Percentiles rank a stretch among this genome's conserved stretches.
These are phyloP conservation scores for Notarius lentiginosus DNA, from an alignment of 2,113 vertebrate genomes.

Conservation along the genomic window DNA sequence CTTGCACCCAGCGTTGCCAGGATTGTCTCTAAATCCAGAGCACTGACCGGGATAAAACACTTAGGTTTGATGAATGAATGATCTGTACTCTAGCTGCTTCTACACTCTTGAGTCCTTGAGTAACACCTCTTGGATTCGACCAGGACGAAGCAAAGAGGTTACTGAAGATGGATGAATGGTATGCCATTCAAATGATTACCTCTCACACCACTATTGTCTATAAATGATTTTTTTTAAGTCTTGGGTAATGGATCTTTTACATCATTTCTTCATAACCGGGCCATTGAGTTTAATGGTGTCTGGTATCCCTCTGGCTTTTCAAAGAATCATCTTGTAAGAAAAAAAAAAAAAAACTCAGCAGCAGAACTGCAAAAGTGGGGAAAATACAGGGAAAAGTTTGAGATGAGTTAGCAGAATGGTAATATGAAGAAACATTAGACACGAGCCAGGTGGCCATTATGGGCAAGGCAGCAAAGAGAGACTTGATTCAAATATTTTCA, in stretches of 20 bases:
- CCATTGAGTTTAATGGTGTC: slow-evolving; percentile 21
- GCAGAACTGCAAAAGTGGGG: slow-evolving; percentile 22
- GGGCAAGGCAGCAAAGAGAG: slow-evolving; percentile 41
- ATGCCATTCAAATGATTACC: not conserved
- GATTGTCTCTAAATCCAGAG: not conserved
- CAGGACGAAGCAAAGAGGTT: not conserved
- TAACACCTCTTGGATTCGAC: not conserved
- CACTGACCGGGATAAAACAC: slow-evolving; percentile 1
- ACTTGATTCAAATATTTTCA: slow-evolving; percentile 58
- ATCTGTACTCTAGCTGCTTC: not conserved
- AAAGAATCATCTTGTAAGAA: slow-evolving; percentile 42
- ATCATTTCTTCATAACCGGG: slow-evolving; percentile 8
- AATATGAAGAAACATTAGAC: slow-evolving; percentile 51
- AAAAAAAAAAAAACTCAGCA: not conserved
- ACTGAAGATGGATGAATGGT: not conserved
- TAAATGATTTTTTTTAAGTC: not conserved
- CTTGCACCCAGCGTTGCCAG: not conserved
- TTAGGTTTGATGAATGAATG: not conserved
- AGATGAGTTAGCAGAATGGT: slow-evolving; percentile 46
- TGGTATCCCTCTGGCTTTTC: slow-evolving; percentile 27
- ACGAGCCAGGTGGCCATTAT: slow-evolving; percentile 52
- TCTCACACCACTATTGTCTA: not conserved
- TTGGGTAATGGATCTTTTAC: not conserved
- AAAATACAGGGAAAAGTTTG: slow-evolving; percentile 3
- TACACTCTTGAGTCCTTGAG: not conserved